Conservation (phyloP, 2,797 vertebrate genomes). For the Lithobates pipiens region DNA sequence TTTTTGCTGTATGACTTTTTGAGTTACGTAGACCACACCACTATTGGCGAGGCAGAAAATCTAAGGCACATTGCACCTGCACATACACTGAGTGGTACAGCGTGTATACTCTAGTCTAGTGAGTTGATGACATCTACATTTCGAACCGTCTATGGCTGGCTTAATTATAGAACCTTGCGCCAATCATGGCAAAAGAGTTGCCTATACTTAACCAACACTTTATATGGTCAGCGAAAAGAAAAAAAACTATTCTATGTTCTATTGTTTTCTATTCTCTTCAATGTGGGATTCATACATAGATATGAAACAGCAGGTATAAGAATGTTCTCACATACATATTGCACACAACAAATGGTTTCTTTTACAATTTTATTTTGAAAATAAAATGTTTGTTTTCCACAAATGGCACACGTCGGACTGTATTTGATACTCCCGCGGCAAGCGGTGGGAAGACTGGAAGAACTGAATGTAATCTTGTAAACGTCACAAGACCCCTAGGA, state of each 20-base stretch:
- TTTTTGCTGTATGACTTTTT: too few relatives aligned
- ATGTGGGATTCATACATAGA: not conserved
- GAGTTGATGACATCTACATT: too few relatives aligned
- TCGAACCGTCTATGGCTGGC: too few relatives aligned
- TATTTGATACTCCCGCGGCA: constrained; percentile 49
- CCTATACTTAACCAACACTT: not conserved
- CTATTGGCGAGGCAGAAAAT: too few relatives aligned
- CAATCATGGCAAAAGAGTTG: not conserved
- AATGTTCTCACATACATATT: not conserved
- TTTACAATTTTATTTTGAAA: constrained; percentile 60
- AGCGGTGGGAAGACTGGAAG: constrained; percentile 58
- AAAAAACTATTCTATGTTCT: not conserved
- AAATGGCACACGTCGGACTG: constrained; percentile 48
- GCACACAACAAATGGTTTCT: constrained; percentile 16
- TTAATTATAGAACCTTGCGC: not conserved
- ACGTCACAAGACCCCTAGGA: constrained; percentile 38
- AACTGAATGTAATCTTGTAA: constrained; percentile 43
- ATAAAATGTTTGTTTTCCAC: constrained; percentile 61
- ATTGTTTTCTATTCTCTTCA: not conserved
- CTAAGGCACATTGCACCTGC: too few relatives aligned
- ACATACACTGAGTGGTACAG: too few relatives aligned
- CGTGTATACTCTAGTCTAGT: too few relatives aligned
- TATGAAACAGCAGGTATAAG: not conserved
- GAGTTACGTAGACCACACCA: too few relatives aligned
- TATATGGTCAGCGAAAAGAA: not conserved